Conservation (phyloP, 1,140 invertebrate species). For the Dreissena rostriformis region DNA sequence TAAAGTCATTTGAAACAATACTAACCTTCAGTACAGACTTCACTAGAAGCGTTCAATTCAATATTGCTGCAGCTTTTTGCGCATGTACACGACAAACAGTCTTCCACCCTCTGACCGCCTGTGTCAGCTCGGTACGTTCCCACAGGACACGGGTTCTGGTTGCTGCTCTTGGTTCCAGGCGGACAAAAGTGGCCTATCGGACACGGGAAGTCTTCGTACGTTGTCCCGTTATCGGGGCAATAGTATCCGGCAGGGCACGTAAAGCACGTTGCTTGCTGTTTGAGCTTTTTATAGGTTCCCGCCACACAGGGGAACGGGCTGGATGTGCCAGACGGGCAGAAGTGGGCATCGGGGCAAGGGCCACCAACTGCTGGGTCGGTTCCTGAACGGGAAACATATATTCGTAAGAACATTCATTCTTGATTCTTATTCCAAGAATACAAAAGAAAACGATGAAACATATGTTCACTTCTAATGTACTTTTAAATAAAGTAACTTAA, state of each 20-base stretch:
- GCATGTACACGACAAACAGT: slow-evolving; percentile 75
- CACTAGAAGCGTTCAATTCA: slow-evolving; percentile 67
- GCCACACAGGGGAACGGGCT: slow-evolving; percentile 73
- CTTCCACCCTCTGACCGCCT: slow-evolving; percentile 62
- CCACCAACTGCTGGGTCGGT: slow-evolving; percentile 70
- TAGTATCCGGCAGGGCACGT: slow-evolving; percentile 74
- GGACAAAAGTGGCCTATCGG: slow-evolving; percentile 77
- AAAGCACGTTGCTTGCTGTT: slow-evolving; percentile 67
- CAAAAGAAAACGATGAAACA: too few relatives aligned
- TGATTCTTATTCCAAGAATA: too few relatives aligned
- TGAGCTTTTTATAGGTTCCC: slow-evolving; percentile 78
- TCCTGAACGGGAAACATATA: slow-evolving; percentile 60
- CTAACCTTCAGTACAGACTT: slow-evolving; percentile 72
- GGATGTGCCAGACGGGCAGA: slow-evolving; percentile 77
- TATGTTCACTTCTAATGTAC: too few relatives aligned
- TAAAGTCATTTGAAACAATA: too few relatives aligned
- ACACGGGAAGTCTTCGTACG: slow-evolving; percentile 73
- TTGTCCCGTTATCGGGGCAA: slow-evolving; percentile 77
- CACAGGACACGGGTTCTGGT: slow-evolving; percentile 74
- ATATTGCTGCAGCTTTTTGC: slow-evolving; percentile 72
- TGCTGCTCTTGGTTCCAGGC: slow-evolving; percentile 66
- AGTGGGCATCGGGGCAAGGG: slow-evolving; percentile 76
- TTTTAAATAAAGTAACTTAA: too few relatives aligned
- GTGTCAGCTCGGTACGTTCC: slow-evolving; percentile 70
- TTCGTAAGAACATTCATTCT: too few relatives aligned